A percentile compares a stretch with the other conserved stretches of the same genome.
phyloP scores from a whole-genome alignment of 2,113 vertebrate species.

The Scophthalmus maximus region DNA sequence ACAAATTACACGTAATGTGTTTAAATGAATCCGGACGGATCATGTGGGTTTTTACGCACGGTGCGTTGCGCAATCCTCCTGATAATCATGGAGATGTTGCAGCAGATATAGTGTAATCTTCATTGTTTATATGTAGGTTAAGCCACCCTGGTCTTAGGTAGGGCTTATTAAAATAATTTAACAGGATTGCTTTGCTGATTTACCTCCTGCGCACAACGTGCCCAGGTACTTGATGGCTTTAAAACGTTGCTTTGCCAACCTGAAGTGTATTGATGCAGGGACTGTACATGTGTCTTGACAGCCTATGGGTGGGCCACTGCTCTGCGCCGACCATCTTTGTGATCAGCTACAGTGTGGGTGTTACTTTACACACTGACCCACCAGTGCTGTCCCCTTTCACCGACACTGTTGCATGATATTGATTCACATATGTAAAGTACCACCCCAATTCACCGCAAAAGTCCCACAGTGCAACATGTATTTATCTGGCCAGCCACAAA shows the following conservation, averaged over 20 bases:
- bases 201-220: background rate
- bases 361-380: constrained; percentile 46
- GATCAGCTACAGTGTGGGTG: constrained; percentile 48
- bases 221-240: background rate
- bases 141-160: constrained; percentile 28
- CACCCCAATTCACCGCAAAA: background rate
- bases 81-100: background rate
- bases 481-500: background rate
- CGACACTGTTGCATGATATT: background rate
- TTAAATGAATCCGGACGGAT: background rate
- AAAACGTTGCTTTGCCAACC: background rate
- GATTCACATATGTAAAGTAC: background rate
- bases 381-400: constrained; percentile 4
- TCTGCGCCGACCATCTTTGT: constrained; percentile 58
- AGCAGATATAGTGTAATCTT: constrained; percentile 18
- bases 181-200: constrained; percentile 4
- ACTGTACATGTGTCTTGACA: background rate
- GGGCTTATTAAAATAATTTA: constrained; percentile 40
- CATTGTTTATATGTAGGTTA: constrained; percentile 64
- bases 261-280: background rate
- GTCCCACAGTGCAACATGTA: background rate
- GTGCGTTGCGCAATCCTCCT: constrained; percentile 16
- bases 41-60: constrained; percentile 37
- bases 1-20: background rate
- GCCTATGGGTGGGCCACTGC: constrained; percentile 27